phyloP scores from a whole-genome alignment of 2,797 vertebrate species.

The Danio albolineatus region DNA sequence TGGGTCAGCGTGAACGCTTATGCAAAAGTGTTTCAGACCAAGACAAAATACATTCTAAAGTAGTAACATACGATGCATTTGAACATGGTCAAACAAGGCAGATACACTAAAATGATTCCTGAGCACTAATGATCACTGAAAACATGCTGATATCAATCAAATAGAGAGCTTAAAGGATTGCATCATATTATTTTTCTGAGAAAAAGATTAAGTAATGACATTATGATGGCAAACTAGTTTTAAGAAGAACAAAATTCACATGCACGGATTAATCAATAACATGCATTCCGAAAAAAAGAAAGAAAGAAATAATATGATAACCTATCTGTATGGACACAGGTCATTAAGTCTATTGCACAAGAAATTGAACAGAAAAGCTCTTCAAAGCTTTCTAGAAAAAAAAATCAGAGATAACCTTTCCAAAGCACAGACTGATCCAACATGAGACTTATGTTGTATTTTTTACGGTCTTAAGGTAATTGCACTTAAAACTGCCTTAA shows the following conservation, averaged over 20 bases:
- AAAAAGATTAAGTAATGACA: neutral
- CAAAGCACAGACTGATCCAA: neutral
- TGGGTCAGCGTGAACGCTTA: no score
- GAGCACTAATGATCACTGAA: no score
- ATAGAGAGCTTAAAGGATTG: neutral
- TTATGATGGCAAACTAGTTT: neutral
- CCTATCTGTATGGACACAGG: neutral
- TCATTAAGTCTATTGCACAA: neutral
- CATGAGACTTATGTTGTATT: neutral
- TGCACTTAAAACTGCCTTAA: constrained; percentile 10
- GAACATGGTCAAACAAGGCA: no score
- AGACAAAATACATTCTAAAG: no score
- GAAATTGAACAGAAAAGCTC: neutral
- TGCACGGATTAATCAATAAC: neutral
- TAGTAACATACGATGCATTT: no score
- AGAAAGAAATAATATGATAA: neutral
- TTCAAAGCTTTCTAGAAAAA: neutral
- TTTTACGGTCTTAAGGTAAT: neutral
- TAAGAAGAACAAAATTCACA: neutral
- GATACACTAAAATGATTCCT: no score
- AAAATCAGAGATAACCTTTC: neutral
- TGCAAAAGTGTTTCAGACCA: no score
- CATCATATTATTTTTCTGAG: neutral
- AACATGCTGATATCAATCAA: neutral
- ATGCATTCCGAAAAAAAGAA: neutral